Conservation (phyloP, 2,888 invertebrate genomes). For the Marronus borbonicus region DNA sequence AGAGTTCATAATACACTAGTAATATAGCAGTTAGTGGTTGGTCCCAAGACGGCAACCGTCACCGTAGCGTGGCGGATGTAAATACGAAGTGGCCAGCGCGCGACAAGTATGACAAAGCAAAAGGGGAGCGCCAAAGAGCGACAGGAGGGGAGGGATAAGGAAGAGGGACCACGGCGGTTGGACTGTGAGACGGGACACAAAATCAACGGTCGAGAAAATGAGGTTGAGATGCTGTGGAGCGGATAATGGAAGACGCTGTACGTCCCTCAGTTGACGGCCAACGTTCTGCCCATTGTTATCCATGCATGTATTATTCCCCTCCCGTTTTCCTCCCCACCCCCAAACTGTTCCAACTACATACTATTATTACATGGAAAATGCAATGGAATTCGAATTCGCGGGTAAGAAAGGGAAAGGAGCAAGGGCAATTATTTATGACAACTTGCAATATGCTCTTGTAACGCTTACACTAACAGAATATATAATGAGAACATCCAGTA, state of each 20-base stretch:
- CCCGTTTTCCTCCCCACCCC: conserved; percentile 33
- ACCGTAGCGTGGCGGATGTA: conserved; percentile 56
- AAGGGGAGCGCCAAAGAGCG: conserved; percentile 57
- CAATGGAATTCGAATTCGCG: conserved; percentile 30
- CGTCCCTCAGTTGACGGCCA: conserved; percentile 61
- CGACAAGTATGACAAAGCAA: conserved; percentile 59
- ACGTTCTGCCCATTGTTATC: conserved; percentile 60
- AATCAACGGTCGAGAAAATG: conserved; percentile 76
- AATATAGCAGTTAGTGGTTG: conserved; percentile 61
- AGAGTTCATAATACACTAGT: conserved; percentile 61
- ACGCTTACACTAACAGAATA: too few species aligned
- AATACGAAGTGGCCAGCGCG: conserved; percentile 61
- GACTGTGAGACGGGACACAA: conserved; percentile 66
- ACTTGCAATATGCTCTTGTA: neutral
- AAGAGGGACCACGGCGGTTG: conserved; percentile 33
- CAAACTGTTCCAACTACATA: conserved; percentile 26
- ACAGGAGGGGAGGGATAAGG: too few species aligned
- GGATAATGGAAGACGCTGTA: conserved; percentile 70
- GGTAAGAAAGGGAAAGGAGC: too few species aligned
- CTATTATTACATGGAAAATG: conserved; percentile 44
- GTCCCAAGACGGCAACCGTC: conserved; percentile 52
- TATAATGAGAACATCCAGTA: too few species aligned
- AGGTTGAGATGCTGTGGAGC: conserved; percentile 72
- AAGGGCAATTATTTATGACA: neutral
- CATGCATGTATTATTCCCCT: conserved; percentile 59